Percentiles rank a stretch among this genome's conserved stretches.
These are phyloP conservation scores for Rhynchotus rufescens DNA, from an alignment of 2,797 vertebrate species.

Conservation along the genomic window DNA sequence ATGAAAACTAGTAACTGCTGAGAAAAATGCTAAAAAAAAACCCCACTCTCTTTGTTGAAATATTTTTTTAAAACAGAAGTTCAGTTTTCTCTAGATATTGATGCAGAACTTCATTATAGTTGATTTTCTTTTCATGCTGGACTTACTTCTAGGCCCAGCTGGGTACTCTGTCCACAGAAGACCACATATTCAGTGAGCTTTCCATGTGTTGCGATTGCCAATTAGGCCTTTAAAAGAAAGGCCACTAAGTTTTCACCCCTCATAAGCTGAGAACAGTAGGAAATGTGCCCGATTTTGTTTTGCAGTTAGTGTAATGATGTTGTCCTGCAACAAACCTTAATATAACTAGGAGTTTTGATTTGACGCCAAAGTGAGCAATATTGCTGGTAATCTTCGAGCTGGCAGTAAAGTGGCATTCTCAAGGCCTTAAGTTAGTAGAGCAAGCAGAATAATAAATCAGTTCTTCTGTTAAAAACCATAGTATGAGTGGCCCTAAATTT, in stretches of 20 bases:
- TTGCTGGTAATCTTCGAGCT: conserved; percentile 67
- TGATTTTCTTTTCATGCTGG: not conserved
- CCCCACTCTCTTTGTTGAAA: not conserved
- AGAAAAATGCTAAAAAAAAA: conserved; percentile 14
- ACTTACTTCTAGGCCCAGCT: not conserved
- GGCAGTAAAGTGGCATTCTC: conserved; percentile 74
- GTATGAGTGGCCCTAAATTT: conserved; percentile 48
- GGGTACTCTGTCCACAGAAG: not conserved
- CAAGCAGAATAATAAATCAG: conserved; percentile 56
- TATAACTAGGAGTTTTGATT: conserved; percentile 68
- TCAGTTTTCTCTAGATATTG: conserved; percentile 1
- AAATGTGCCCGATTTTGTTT: conserved; percentile 58
- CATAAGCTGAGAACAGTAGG: conserved; percentile 40
- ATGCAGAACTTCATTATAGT: not conserved
- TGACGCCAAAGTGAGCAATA: conserved; percentile 63
- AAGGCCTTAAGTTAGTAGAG: conserved; percentile 72
- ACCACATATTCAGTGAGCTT: not conserved
- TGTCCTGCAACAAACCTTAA: conserved; percentile 67
- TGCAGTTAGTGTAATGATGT: conserved; percentile 57
- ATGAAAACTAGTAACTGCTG: conserved; percentile 2
- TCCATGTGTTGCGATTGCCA: conserved; percentile 12
- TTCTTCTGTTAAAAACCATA: conserved; percentile 46
- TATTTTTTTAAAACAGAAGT: not conserved
- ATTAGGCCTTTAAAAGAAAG: not conserved
- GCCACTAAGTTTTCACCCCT: conserved; percentile 48